phyloP scores from a whole-genome alignment of 2,888 invertebrate genomes.

The Agrochola lychnidis region DNA sequence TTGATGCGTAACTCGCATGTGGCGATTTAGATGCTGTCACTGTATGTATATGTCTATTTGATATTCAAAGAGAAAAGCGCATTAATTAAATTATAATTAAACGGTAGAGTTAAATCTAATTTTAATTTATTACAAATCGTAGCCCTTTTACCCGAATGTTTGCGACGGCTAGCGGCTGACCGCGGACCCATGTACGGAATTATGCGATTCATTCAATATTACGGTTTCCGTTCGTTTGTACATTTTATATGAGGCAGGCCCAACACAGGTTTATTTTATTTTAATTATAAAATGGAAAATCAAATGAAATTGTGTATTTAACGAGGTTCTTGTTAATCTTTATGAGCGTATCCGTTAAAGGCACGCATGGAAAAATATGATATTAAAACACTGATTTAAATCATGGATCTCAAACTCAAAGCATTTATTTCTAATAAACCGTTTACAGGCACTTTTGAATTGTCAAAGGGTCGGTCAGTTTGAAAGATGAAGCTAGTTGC shows the following conservation, averaged over 20 bases:
- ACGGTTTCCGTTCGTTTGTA: slow-evolving; percentile 33
- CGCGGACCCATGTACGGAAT: slow-evolving; percentile 16
- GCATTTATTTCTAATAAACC: too few species aligned
- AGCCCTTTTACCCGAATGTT: slow-evolving; percentile 29
- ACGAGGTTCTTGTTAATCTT: background rate
- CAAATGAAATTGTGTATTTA: background rate
- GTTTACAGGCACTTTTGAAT: too few species aligned
- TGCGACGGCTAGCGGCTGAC: slow-evolving; percentile 38
- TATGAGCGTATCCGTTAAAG: slow-evolving; percentile 6
- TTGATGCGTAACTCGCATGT: too few species aligned
- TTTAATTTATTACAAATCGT: slow-evolving; percentile 20
- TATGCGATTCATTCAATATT: slow-evolving; percentile 37
- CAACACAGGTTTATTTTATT: slow-evolving; percentile 23
- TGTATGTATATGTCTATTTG: too few species aligned
- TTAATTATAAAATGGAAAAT: background rate
- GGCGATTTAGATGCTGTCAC: too few species aligned
- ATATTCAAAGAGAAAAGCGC: too few species aligned
- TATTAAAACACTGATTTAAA: background rate
- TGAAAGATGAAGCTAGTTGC: too few species aligned
- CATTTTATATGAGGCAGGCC: slow-evolving; percentile 39
- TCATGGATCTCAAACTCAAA: background rate
- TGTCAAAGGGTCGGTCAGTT: too few species aligned
- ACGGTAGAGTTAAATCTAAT: background rate
- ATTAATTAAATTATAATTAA: background rate
- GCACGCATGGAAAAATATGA: background rate